phyloP scores from a whole-genome alignment of 2,888 invertebrate species.

The Mellilla xanthometata region DNA sequence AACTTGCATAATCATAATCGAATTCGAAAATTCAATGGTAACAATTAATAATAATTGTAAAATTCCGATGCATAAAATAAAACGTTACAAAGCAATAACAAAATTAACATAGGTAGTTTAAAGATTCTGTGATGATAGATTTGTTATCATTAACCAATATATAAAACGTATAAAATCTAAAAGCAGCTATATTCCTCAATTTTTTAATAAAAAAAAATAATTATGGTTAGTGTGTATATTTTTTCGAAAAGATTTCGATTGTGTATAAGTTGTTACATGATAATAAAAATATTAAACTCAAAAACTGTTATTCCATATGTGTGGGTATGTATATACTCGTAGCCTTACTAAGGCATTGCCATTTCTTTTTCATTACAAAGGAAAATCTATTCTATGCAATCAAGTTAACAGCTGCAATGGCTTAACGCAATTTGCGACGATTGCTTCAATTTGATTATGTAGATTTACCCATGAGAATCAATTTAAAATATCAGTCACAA shows the following conservation, averaged over 20 bases:
- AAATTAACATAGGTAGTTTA: conserved; percentile 36
- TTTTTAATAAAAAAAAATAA: conserved; percentile 41
- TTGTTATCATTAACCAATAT: conserved; percentile 5
- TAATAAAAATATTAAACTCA: conserved; percentile 49
- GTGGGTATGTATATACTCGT: too few relatives aligned
- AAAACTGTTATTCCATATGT: conserved; percentile 39
- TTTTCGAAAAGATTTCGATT: background rate
- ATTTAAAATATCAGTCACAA: too few relatives aligned
- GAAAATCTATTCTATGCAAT: too few relatives aligned
- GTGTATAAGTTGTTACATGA: background rate
- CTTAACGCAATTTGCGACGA: too few relatives aligned
- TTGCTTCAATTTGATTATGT: too few relatives aligned
- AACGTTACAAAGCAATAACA: conserved; percentile 54
- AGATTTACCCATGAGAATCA: too few relatives aligned
- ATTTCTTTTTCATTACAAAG: too few relatives aligned
- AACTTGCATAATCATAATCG: conserved; percentile 44
- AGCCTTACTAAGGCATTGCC: too few relatives aligned
- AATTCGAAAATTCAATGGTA: conserved; percentile 63
- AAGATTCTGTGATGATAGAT: conserved; percentile 51
- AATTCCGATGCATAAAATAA: conserved; percentile 55
- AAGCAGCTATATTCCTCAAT: conserved; percentile 21
- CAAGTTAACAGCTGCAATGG: too few relatives aligned
- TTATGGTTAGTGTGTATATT: conserved; percentile 16
- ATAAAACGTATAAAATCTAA: conserved; percentile 17
- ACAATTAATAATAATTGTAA: conserved; percentile 51